phyloP scores from a whole-genome alignment of 2,113 vertebrate genomes.

The Hippolais icterina region DNA sequence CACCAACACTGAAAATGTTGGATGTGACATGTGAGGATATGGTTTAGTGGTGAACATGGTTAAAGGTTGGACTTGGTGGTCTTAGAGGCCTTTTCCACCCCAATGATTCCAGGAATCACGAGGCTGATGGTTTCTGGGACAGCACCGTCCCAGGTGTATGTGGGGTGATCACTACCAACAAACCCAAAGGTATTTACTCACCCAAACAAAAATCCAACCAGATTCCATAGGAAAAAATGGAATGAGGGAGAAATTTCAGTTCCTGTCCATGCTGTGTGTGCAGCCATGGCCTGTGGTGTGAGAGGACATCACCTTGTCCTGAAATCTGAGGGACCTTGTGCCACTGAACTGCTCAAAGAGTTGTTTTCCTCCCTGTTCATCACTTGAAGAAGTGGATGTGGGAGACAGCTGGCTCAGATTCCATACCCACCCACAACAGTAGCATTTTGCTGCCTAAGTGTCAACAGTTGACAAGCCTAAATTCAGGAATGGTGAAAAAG shows the following conservation, averaged over 20 bases:
- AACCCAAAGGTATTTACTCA: neutral
- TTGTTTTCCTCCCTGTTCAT: neutral
- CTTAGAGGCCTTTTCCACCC: neutral
- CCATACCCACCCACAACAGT: conserved; percentile 9
- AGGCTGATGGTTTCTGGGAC: neutral
- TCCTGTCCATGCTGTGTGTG: neutral
- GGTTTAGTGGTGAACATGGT: neutral
- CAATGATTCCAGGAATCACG: accelerated
- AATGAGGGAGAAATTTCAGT: neutral
- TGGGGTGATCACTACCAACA: neutral
- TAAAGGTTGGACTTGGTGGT: neutral
- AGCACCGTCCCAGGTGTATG: neutral
- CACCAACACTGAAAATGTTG: neutral
- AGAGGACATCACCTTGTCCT: neutral
- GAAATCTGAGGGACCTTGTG: neutral
- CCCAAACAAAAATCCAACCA: neutral
- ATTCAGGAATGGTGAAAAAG: neutral
- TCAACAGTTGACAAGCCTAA: conserved; percentile 12
- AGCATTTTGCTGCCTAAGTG: conserved; percentile 18
- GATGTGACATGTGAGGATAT: neutral
- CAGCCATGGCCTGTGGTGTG: neutral
- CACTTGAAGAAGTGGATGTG: neutral
- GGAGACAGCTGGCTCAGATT: conserved; percentile 29
- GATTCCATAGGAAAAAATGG: accelerated
- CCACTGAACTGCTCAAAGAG: neutral